Base-by-base conservation (phyloP, 2,797 vertebrate genomes). In the Podarcis siculus region DNA sequence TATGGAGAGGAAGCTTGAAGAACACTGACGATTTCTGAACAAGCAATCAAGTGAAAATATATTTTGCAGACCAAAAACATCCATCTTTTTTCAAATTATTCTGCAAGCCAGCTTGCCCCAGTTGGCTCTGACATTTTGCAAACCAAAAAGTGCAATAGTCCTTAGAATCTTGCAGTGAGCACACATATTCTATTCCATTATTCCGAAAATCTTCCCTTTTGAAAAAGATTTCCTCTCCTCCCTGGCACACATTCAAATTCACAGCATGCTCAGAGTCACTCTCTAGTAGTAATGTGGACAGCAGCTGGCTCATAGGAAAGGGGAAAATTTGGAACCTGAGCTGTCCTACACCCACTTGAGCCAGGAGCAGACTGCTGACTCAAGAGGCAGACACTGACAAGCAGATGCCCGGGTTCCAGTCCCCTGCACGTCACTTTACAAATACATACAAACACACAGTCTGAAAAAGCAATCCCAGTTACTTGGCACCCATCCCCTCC, bases 121-220 rank as follows among this genome's bases (percentile, higher is more conserved):
- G 87, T 76, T 77, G 89, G 82, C 4, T 0, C 0, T 6, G 32
- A 0, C 25, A 42, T 78, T 73, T 1, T 10, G 32, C 37, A 9
- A 87, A 58, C 87, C 85, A 89, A 88, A 88, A 23, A 71, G 87
- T 6, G 17, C 27, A 37, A 35, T 30, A 27, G 42, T 76, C 0
- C 91, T 83, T 85, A 64, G 45, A 77, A 61, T 8, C 30, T 30
- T 72, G 21, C 27, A 39, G 69, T n/a, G 49, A 72, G 35, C 45
- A 55, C 45, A 8, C 25, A 25, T 77, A 77, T 71, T 10, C 35
- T 35, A 55, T n/a, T 35, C n/a, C 67, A 27, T 10, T 30, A 10
- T 10, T 30, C 66, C 23, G 7, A 25, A 66, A 25, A 25, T 66
- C 21, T 8, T 25, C 64, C 64, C 25, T 66, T 66, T 66, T 25